phyloP scores from a whole-genome alignment of 2,797 vertebrate species.

The Bradypodion ventrale region DNA sequence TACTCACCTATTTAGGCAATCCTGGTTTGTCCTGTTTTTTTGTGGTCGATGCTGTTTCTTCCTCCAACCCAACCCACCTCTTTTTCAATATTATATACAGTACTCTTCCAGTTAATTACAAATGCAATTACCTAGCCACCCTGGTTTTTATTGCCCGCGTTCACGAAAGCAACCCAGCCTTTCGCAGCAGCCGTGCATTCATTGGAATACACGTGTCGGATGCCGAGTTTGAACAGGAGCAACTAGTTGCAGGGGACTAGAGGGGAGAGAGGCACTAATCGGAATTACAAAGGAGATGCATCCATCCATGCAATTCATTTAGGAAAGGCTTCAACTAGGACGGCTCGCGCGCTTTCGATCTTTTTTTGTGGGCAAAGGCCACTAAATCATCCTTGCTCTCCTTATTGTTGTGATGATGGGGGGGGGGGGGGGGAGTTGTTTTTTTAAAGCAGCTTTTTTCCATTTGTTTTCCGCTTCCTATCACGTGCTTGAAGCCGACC shows the following conservation, averaged over 20 bases:
- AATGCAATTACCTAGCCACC: too few relatives aligned
- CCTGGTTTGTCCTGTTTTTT: neutral
- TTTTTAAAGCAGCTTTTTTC: slow-evolving; percentile 8
- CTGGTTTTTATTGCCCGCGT: neutral
- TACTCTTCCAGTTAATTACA: neutral
- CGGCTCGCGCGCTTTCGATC: neutral
- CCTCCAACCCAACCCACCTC: neutral
- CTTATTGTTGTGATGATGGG: neutral
- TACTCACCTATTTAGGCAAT: neutral
- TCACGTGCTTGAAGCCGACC: slow-evolving; percentile 31
- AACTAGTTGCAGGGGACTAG: too few relatives aligned
- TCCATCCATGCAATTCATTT: too few relatives aligned
- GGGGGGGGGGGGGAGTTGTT: too few relatives aligned
- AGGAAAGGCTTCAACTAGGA: neutral
- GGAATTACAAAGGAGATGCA: neutral
- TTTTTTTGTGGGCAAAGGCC: neutral
- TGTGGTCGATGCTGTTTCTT: neutral
- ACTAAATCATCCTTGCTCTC: neutral
- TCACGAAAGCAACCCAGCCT: too few relatives aligned
- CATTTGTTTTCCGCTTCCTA: slow-evolving; percentile 41
- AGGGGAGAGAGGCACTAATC: too few relatives aligned
- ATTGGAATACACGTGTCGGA: too few relatives aligned
- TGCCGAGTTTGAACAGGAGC: neutral
- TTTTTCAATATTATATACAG: neutral
- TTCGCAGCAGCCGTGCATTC: too few relatives aligned